These are phyloP conservation scores for Thymelicus lineola DNA, from an alignment of 2,888 invertebrate genomes.

Conservation along the genomic window DNA sequence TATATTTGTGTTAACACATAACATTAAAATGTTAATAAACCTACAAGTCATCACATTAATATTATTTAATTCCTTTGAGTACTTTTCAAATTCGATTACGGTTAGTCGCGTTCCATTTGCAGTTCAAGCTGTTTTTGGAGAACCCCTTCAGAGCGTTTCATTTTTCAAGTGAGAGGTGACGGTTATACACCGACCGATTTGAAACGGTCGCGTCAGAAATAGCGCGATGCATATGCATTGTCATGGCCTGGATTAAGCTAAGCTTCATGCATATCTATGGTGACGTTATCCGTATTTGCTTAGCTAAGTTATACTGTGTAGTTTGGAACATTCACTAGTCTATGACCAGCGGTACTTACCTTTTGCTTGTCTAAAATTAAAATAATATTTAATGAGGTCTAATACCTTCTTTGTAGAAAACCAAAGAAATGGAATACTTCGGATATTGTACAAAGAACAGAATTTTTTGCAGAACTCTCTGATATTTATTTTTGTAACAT, in stretches of 20 bases:
- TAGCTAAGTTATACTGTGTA: neutral
- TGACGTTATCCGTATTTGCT: slow-evolving; percentile 6
- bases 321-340: too few relatives aligned
- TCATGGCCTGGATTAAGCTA: slow-evolving; percentile 11
- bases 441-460: too few relatives aligned
- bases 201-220: slow-evolving; percentile 23
- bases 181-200: slow-evolving; percentile 17
- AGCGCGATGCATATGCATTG: slow-evolving; percentile 27
- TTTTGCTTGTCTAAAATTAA: too few relatives aligned
- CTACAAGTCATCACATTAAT: too few relatives aligned
- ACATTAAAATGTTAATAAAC: neutral
- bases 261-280: slow-evolving; percentile 14
- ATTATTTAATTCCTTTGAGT: too few relatives aligned
- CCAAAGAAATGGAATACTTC: too few relatives aligned
- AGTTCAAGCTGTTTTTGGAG: slow-evolving; percentile 15
- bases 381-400: too few relatives aligned
- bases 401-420: too few relatives aligned
- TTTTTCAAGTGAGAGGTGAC: slow-evolving; percentile 19
- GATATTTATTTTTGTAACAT: too few relatives aligned
- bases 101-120: slow-evolving; percentile 5
- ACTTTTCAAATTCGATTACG: neutral
- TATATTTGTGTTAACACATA: too few relatives aligned
- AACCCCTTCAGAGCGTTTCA: slow-evolving; percentile 9
- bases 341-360: too few relatives aligned
- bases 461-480: too few relatives aligned